Evolutionary conservation across 2,797 vertebrate genomes (phyloP).

Genomic region (Erethizon dorsatum): DNA sequence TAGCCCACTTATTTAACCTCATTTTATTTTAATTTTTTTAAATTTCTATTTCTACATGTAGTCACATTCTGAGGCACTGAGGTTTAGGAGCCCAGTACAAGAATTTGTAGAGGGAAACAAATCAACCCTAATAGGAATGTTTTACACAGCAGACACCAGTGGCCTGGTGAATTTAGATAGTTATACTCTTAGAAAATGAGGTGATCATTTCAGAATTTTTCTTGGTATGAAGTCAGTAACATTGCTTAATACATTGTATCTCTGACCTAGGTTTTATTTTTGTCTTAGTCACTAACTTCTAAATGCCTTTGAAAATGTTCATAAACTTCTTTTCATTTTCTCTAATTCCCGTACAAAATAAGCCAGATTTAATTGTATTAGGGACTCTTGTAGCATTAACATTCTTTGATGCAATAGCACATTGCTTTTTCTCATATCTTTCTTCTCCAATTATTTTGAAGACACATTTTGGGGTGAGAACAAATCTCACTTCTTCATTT

Average conservation of each 20-base stretch:
- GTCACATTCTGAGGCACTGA: not conserved
- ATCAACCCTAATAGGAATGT: not conserved
- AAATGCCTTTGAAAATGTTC: not conserved
- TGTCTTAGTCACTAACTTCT: conserved; percentile 6
- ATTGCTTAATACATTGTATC: not conserved
- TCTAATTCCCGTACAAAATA: not conserved
- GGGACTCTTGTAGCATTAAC: not conserved
- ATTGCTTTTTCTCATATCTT: not conserved
- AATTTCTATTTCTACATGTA: not conserved
- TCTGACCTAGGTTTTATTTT: not conserved
- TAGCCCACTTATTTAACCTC: not conserved
- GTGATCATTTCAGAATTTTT: not conserved
- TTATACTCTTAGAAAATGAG: not conserved
- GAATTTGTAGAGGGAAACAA: not conserved
- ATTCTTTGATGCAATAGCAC: conserved; percentile 5
- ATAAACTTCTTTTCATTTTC: not conserved
- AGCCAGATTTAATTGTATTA: not conserved
- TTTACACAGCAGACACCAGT: not conserved
- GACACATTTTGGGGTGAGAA: not conserved
- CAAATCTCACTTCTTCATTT: conserved; percentile 46
- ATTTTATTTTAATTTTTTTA: not conserved
- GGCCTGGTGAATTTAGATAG: not conserved
- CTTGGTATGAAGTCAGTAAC: not conserved
- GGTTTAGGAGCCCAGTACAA: not conserved
- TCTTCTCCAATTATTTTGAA: not conserved